Evolutionary conservation across 2,797 vertebrate species (phyloP), one percentile per base, ranked within the genome.

Genomic region (Todus mexicanus): DNA sequence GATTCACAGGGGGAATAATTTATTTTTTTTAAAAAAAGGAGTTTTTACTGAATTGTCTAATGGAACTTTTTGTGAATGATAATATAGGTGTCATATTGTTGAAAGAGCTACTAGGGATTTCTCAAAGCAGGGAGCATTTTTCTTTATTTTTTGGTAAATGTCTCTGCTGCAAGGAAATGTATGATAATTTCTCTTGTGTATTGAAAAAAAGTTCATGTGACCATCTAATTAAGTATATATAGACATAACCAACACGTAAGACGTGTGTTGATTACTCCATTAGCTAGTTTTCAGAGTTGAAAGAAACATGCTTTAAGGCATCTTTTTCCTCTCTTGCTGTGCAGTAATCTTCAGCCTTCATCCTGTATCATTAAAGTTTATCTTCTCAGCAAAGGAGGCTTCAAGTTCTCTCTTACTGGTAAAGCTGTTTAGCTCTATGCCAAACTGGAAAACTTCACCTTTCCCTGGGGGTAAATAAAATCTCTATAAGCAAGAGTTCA

Each of bases 381-480:
- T 96, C 94, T 93, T 84, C 43, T 76, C 66, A 64, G 79, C 66
- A 91, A 88, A 84, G 40, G 59, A 94, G 50, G 27, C 82, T 71
- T 89, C 61, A 81, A 82, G 33, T 68, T 77, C 71, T 82, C 43
- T 80, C 63, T 94, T 53, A 38, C 87, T 95, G 89, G 92, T 92
- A 95, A 95, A 95, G 90, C 69, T 91, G 95, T 96, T 96, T 94
- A 95, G 73, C 79, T 88, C 48, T 56, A 50, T 91, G 76, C 89
- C 92, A 93, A 85, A 80, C 63, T 96, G 92, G 79, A 96, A 95
- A 91, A 91, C 43, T 86, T 94, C 87, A 75, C 75, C 72, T 51
- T 94, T 81, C 94, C 93, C 84, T 53, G 56, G 91, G 63, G 92
- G 85, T 95, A 93, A 93, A 89, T 91, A 92, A 95, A 96, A 94